Evolutionary conservation across 2,113 vertebrate genomes (phyloP).

Genomic region (Xenopus borealis): DNA sequence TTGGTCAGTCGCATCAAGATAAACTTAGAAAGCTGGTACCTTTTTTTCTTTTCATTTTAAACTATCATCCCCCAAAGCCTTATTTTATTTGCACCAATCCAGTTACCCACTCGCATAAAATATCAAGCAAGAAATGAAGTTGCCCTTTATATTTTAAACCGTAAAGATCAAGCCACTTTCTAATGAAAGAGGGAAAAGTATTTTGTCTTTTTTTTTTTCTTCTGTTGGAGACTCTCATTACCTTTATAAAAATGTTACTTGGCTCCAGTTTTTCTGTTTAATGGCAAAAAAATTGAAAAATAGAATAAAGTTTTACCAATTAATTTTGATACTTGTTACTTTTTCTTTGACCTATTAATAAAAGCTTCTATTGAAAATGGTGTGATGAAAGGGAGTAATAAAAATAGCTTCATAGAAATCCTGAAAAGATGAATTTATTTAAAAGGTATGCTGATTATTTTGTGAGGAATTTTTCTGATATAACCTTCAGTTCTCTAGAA

Average conservation of each 20-base stretch:
- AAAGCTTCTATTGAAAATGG: no score
- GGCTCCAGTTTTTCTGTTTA: slow-evolving; percentile 76
- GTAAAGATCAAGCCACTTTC: slow-evolving; percentile 65
- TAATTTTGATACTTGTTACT: slow-evolving; percentile 68
- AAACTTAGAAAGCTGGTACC: slow-evolving; percentile 50
- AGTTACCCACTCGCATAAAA: slow-evolving; percentile 48
- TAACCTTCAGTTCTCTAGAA: no score
- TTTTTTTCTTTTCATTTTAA: no score
- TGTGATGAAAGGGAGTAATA: no score
- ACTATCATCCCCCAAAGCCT: background rate
- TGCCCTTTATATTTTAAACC: slow-evolving; percentile 59
- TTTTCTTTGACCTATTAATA: no score
- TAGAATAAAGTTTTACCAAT: slow-evolving; percentile 80
- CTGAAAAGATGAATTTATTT: no score
- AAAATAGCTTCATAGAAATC: no score
- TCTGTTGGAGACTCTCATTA: slow-evolving; percentile 71
- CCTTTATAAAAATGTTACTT: slow-evolving; percentile 75
- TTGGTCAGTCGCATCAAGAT: slow-evolving; percentile 63
- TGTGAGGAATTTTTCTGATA: no score
- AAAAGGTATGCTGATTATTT: no score
- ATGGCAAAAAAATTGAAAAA: slow-evolving; percentile 69
- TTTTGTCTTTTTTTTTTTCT: slow-evolving; percentile 53
- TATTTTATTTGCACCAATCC: slow-evolving; percentile 4
- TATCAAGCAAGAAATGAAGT: slow-evolving; percentile 61
- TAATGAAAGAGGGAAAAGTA: slow-evolving; percentile 61